Evolutionary conservation across 2,113 vertebrate genomes (phyloP), one percentile per base, ranked within the genome.

Genomic region (Ictalurus furcatus): DNA sequence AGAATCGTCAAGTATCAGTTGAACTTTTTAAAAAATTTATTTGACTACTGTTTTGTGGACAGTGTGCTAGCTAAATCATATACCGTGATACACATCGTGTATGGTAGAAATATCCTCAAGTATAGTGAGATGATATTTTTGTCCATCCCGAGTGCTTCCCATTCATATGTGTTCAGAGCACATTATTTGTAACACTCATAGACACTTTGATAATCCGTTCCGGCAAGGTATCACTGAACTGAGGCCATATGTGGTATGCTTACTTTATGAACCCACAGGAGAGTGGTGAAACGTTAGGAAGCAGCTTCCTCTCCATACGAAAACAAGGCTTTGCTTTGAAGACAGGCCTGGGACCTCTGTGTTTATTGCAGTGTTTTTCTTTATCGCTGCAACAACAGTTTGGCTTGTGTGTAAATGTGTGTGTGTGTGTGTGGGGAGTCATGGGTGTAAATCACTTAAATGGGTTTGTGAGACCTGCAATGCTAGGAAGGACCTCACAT

Each of bases 271-370:
- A 11, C 67, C 65, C 85, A 74, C 82, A 87, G 69, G 61, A 80
- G 88, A 74, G 63, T 28, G 54, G 81, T 82, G 80, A 73, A 28
- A 52, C 13, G 28, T 76, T 58, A 37, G 65, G 76, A 67, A 84
- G 30, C 78, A 54, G 54, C 56, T 48, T 65, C 44, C 37, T 65
- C 59, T 85, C 63, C 82, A 85, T n/a, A 86, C 21, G 67, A 76
- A 94, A 95, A 94, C 91, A 88, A 92, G 81, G 89, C 88, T 78
- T 88, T 12, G 85, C 88, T 93, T 94, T 95, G 92, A 95, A 91
- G 83, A 63, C 90, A 91, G 92, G 79, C 92, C 87, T 92, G 94
- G 92, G 94, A 93, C 93, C 88, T 88, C 92, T 82, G 81, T 90
- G 91, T 94, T 92, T 93, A 94, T 87, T 92, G 89, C 91, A 84